Base-by-base conservation (phyloP, 2,888 invertebrate species). In the Holacanthella duospinosa region DNA sequence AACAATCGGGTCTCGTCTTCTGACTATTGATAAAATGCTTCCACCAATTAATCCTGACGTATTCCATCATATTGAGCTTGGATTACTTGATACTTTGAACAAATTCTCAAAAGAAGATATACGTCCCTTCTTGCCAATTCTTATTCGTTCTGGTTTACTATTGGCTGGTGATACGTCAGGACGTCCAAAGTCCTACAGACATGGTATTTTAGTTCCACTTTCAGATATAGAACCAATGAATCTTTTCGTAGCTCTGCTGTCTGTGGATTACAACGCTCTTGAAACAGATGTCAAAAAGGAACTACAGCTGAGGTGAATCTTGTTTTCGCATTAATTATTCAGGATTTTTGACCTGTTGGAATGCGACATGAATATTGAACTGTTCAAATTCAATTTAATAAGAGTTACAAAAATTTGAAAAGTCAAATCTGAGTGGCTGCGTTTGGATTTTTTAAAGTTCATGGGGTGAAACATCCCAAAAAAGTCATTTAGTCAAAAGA, bases 161-260 rank as follows among this genome's bases (percentile, higher is more conserved):
- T 87, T 89, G 4, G 91, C 94, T 0, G 79, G 93, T 61, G 95
- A 95, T 75, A 86, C 86, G 53, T 90, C 92, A 0, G 84, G 84
- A 74, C 85, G 87, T 63, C 93, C 93, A 76, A 85, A 87, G 54
- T 87, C 87, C 73, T 86, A 87, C 43, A 86, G 92, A 73, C 92
- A 91, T 77, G 87, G 89, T 74, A 88, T 94, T 60, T 79, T 95
- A 1, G 89, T 89, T n/a, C 83, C 93, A 57, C 81, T 95, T 0
- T 89, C 93, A 1, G 92, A 92, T 4, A 89, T 93, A 72, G 94
- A 95, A 77, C 83, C 90, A 60, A 95, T 95, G 0, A 96, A 96
- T 77, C 90, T 92, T 61, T 89, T 96, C 70, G 93, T 95, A 1
- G 90, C 92, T 0, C 81, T 95, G 21, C 80, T 96, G 2, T 93